Evolutionary conservation across 1,140 invertebrate species (phyloP).

Genomic region (Sitophilus oryzae): DNA sequence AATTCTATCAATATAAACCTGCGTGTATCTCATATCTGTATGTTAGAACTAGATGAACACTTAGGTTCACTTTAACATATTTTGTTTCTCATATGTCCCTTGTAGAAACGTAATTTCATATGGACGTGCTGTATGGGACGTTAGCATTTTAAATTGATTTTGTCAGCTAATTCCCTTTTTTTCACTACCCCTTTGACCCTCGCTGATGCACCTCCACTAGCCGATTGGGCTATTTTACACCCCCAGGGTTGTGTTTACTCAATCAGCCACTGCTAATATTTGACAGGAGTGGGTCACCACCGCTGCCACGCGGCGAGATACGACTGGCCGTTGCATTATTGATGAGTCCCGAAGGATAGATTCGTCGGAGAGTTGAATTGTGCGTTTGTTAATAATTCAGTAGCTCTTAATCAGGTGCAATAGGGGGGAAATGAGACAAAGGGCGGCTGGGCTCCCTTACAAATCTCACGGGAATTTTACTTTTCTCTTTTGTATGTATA

Average conservation of each 20-base stretch:
- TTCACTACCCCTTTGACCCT: no score
- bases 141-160: no score
- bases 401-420: constrained; percentile 22
- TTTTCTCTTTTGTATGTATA: not conserved
- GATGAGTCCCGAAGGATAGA: constrained; percentile 22
- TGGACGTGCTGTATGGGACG: no score
- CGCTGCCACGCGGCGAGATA: constrained; percentile 17
- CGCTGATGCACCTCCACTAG: no score
- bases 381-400: constrained; percentile 22
- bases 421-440: constrained; percentile 10
- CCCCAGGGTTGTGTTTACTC: constrained; percentile 14
- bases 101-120: no score
- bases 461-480: not conserved
- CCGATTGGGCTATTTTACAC: not conserved
- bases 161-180: no score
- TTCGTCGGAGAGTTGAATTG: constrained; percentile 9
- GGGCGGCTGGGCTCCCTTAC: constrained; percentile 6
- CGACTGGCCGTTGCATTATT: constrained; percentile 20
- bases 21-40: no score
- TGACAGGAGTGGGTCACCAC: constrained; percentile 24
- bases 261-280: constrained; percentile 26
- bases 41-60: no score
- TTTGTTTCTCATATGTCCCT: no score
- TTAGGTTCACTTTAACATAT: no score
- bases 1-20: no score